These are phyloP conservation scores for Escarpia spicata DNA, from an alignment of 2,888 invertebrate species.

Conservation along the genomic window DNA sequence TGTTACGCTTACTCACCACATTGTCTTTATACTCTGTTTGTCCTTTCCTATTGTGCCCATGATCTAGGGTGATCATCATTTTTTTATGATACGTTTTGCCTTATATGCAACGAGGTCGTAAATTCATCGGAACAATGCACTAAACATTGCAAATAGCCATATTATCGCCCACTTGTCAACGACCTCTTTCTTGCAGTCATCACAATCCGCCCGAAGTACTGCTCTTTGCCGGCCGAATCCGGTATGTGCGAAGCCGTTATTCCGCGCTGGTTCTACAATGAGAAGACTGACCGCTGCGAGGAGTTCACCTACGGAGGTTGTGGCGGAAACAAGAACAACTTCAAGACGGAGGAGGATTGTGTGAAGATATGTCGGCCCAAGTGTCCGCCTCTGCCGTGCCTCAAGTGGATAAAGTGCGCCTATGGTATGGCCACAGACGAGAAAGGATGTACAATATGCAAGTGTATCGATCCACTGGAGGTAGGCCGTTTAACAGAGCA, in stretches of 20 bases:
- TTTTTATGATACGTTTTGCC: background rate
- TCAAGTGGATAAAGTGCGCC: background rate
- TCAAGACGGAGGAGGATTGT: conserved; percentile 20
- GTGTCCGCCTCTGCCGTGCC: background rate
- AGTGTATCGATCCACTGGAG: conserved; percentile 8
- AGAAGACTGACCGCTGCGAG: background rate
- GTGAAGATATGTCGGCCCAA: background rate
- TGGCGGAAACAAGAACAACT: conserved; percentile 23
- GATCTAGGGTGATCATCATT: too few species aligned
- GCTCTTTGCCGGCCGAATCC: background rate
- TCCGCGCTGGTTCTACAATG: conserved; percentile 1
- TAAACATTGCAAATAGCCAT: background rate
- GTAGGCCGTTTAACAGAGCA: background rate
- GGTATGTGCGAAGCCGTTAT: background rate
- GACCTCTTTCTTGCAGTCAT: background rate
- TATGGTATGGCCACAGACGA: background rate
- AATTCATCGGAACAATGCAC: background rate
- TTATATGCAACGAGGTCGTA: background rate
- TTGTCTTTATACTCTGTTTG: too few species aligned
- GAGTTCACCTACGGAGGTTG: conserved; percentile 23
- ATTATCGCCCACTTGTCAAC: background rate
- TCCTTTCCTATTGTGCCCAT: too few species aligned
- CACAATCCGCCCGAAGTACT: background rate
- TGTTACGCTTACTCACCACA: too few species aligned
- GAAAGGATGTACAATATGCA: background rate